A percentile compares a stretch with the other conserved stretches of the same genome.
Conservation (phyloP, 1,140 invertebrate species). For the Grapholita molesta region DNA sequence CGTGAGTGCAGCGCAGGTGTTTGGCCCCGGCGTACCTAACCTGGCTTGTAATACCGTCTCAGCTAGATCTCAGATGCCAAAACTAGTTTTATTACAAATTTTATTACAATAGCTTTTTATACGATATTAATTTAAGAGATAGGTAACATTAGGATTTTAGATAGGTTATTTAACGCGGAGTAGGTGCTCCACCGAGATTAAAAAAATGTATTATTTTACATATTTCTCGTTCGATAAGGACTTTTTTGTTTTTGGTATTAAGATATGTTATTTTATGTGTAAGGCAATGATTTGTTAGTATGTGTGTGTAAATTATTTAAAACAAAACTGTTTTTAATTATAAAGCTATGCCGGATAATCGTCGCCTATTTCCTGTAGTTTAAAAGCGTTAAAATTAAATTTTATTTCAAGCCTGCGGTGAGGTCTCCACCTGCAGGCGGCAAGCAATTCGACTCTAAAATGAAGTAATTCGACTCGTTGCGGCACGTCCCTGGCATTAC, state of each 20-base stretch:
- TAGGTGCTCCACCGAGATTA: too few species aligned
- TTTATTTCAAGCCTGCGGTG: slow-evolving; percentile 31
- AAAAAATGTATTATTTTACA: too few species aligned
- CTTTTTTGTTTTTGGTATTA: too few species aligned
- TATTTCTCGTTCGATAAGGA: too few species aligned
- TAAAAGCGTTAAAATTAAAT: slow-evolving; percentile 42
- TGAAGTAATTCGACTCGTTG: slow-evolving; percentile 59
- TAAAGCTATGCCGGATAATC: slow-evolving; percentile 1
- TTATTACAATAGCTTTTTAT: background rate
- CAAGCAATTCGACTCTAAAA: slow-evolving; percentile 34
- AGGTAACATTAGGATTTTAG: background rate
- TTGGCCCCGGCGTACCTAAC: slow-evolving; percentile 23
- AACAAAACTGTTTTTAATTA: background rate
- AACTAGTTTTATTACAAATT: background rate
- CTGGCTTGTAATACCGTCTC: background rate
- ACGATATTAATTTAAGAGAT: too few species aligned
- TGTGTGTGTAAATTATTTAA: too few species aligned
- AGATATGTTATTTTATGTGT: too few species aligned
- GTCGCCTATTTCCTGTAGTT: background rate
- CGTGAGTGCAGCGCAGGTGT: slow-evolving; percentile 47
- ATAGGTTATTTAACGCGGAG: too few species aligned
- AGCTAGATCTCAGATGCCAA: slow-evolving; percentile 11
- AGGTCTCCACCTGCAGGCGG: slow-evolving; percentile 40
- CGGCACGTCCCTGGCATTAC: slow-evolving; percentile 56
- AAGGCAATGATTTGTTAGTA: too few species aligned